Conservation (phyloP, 2,113 vertebrate genomes). For the Onychostruthus taczanowskii region DNA sequence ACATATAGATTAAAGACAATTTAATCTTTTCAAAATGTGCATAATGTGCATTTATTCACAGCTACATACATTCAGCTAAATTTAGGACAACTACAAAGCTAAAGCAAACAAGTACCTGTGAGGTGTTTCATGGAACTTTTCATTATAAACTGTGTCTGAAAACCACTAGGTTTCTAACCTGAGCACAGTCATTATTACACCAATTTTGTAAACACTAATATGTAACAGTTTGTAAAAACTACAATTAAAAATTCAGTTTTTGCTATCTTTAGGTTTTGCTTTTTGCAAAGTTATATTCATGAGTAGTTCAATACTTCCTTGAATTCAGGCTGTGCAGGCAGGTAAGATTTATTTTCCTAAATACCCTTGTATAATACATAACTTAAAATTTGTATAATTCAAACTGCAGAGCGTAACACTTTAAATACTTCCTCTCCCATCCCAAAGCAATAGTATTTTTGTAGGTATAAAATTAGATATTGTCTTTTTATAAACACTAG, state of each 20-base stretch:
- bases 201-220: background rate
- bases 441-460: background rate
- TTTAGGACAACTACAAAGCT: background rate
- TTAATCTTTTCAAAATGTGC: slow-evolving; percentile 12
- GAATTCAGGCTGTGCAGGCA: background rate
- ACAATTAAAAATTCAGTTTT: background rate
- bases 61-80: background rate
- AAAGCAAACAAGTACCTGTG: background rate
- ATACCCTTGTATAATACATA: background rate
- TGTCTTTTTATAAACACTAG: background rate
- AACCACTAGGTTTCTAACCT: background rate
- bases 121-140: background rate
- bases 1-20: slow-evolving; percentile 58
- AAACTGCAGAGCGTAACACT: background rate
- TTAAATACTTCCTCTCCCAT: background rate
- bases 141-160: background rate
- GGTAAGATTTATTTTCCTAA: background rate
- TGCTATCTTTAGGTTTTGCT: background rate
- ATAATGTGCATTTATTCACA: background rate
- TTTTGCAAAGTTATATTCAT: background rate
- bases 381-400: background rate
- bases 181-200: background rate
- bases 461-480: background rate
- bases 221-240: background rate
- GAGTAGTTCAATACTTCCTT: background rate